Evolutionary conservation across 1,140 invertebrate species (phyloP), one percentile per base, ranked within the genome.

Genomic region (Coptotermes formosanus): DNA sequence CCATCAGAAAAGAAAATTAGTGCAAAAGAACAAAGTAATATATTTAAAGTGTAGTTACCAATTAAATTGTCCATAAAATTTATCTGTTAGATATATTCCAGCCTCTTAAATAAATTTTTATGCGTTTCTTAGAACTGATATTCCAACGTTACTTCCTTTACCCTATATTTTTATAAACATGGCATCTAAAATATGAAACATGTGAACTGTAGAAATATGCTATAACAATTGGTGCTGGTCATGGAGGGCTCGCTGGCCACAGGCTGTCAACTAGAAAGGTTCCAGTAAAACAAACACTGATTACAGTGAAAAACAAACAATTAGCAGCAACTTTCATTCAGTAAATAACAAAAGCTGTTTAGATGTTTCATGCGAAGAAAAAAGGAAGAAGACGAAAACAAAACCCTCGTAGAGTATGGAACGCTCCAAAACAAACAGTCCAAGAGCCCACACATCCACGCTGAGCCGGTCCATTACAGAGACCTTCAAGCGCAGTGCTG

Each of bases 391-490:
- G 64, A 30, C 2, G 25, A 75, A 75, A 30, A 75, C 7, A 25
- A 75, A 75, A 30, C 8, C 21, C 52, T 55, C 64, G 8, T 75
- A 25, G 64, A 30, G 64, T 55, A 12, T 11, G 64, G n/a, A 30
- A 75, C 64, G n/a, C 64, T 75, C 64, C 64, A 75, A 75, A 75
- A 75, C n/a, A 75, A 75, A 75, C 64, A 75, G 64, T 75, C 6
- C n/a, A 75, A 75, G 25, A 12, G 64, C 25, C 7, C 64, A 25
- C 9, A 7, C n/a, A 30, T 25, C n/a, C 52, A 19, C 52, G 8
- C 25, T n/a, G 4, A n/a, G 21, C 12, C 59, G 12, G 16, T 64
- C 59, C 59, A 64, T 64, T 64, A 16, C 59, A 21, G 19, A 75
- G 64, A 12, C n/a, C 25, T 75, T 75, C 64, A 55, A 21, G 52